phyloP scores from a whole-genome alignment of 2,888 invertebrate genomes.

The Agonopterix alstromeriana region DNA sequence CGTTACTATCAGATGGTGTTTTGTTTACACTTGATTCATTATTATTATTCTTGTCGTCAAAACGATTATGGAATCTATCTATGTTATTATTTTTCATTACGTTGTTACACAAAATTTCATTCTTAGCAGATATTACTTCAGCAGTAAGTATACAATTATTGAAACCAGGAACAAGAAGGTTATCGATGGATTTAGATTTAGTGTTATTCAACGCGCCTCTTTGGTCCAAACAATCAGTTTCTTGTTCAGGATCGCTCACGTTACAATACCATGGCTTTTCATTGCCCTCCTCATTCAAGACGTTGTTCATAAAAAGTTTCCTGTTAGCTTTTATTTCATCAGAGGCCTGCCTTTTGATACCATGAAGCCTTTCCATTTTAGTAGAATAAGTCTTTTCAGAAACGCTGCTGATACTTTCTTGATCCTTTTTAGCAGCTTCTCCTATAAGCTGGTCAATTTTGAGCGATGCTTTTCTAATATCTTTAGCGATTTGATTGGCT shows the following conservation, averaged over 20 bases:
- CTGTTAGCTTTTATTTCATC: slow-evolving; percentile 69
- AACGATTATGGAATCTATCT: slow-evolving; percentile 40
- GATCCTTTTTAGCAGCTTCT: slow-evolving; percentile 54
- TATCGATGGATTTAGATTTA: slow-evolving; percentile 58
- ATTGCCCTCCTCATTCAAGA: slow-evolving; percentile 53
- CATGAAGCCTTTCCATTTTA: slow-evolving; percentile 76
- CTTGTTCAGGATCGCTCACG: slow-evolving; percentile 70
- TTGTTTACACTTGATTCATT: slow-evolving; percentile 37
- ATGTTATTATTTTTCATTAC: slow-evolving; percentile 44
- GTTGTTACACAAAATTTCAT: slow-evolving; percentile 61
- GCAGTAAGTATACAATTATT: slow-evolving; percentile 45
- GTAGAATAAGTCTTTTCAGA: slow-evolving; percentile 70
- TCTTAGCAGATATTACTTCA: slow-evolving; percentile 59
- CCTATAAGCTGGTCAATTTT: slow-evolving; percentile 75
- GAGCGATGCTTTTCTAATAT: slow-evolving; percentile 73
- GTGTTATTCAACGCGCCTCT: slow-evolving; percentile 38
- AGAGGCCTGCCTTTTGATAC: slow-evolving; percentile 68
- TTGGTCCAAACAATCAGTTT: slow-evolving; percentile 54
- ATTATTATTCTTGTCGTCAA: slow-evolving; percentile 57
- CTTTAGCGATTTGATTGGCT: slow-evolving; percentile 73
- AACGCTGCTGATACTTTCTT: slow-evolving; percentile 46
- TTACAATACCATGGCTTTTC: slow-evolving; percentile 74
- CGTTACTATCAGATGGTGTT: slow-evolving; percentile 52
- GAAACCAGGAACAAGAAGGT: slow-evolving; percentile 44
- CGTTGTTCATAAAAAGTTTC: slow-evolving; percentile 61